Evolutionary conservation across 1,140 invertebrate species (phyloP), one percentile per base, ranked within the genome.

Genomic region (Drosophila kurseongensis): DNA sequence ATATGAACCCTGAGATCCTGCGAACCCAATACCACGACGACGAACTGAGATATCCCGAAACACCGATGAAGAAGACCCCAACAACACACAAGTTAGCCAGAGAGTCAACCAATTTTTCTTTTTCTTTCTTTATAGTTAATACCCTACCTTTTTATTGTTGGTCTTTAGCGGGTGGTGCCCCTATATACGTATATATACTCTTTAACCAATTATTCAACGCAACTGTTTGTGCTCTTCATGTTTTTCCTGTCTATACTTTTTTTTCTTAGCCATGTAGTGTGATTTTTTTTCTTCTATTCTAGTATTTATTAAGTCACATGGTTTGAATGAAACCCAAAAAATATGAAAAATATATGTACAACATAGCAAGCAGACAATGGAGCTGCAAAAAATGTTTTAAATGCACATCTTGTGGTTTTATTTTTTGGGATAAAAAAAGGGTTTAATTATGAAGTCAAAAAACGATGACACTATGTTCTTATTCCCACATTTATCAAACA

Each of bases 261-360:
- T 50, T 69, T 69, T 68, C 32, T 13, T 85, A 86, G 78, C 44
- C 54, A 40, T 61, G 29, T 78, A 83, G 55, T 75, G 52, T 54
- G 40, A 71, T 75, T 81, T 81, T 74, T 80, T 85, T 75, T 40
- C 35, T 13, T 73, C 38, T 73, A 73, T 79, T 73, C 41, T 76
- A 79, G 32, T 86, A 86, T 86, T 86, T 88, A 86, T 86, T 86
- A 86, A 86, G 83, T 83, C 79, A 80, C 67, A 88, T 82, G 83
- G 83, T 86, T 86, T 86, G 55, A 66, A 88, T 71, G 83, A 86
- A 86, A 83, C 83, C 83, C 83, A 86, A 89, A 86, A 86, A 86
- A 67, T 66, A 77, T 80, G 41, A 88, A 86, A 86, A 86, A 86
- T 83, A 67, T 55, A 75, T 75, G 29, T 36, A 66, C 55, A 27